Percentiles rank a stretch among this genome's conserved stretches.
Conservation (phyloP, 2,797 vertebrate species). For the Parauchenoglanis punctatus region DNA sequence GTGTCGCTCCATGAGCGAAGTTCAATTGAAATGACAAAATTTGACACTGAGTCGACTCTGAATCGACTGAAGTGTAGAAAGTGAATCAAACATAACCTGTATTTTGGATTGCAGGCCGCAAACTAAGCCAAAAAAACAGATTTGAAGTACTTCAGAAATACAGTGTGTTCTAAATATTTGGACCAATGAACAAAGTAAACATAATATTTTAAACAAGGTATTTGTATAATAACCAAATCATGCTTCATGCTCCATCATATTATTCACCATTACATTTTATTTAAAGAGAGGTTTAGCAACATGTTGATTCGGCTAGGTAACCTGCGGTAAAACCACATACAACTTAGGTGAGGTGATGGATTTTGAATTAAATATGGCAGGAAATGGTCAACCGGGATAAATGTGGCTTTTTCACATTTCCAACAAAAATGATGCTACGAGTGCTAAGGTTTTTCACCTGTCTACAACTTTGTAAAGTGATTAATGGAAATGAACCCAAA, state of each 20-base stretch:
- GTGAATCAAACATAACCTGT: not conserved
- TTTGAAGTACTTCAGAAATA: not conserved
- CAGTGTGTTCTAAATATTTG: not conserved
- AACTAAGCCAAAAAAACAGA: not conserved
- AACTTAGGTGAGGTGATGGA: not conserved
- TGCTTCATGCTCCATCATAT: no score
- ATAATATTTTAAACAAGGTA: not conserved
- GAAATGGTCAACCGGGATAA: not conserved
- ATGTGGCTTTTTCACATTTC: not conserved
- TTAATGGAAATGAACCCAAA: not conserved
- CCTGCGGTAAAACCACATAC: not conserved
- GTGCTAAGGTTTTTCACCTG: not conserved
- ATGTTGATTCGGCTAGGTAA: not conserved
- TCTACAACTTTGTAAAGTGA: not conserved
- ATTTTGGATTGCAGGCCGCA: not conserved
- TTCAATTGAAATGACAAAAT: not conserved
- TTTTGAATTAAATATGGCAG: not conserved
- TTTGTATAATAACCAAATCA: not conserved
- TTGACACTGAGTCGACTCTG: not conserved
- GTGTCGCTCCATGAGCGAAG: not conserved
- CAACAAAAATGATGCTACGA: not conserved
- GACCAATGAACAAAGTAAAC: not conserved
- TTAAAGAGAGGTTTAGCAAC: no score
- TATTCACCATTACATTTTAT: no score
- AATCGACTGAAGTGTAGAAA: not conserved